Evolutionary conservation across 2,113 vertebrate species (phyloP).

Genomic region (Seriola aureovittata): DNA sequence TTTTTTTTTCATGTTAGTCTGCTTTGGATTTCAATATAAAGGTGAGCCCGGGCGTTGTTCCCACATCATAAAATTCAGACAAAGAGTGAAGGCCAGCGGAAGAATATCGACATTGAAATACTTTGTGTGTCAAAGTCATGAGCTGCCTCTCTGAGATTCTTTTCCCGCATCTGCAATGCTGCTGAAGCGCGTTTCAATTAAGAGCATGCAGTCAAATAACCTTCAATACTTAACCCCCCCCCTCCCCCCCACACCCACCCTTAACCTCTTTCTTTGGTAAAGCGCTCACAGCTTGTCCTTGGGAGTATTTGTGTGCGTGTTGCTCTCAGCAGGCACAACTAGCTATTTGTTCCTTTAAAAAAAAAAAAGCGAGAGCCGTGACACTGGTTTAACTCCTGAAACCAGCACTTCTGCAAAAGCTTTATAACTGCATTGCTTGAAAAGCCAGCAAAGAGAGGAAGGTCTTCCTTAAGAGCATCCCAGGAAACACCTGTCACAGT

Average conservation of each 20-base stretch:
- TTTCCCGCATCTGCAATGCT: conserved; percentile 39
- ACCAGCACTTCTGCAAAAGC: conserved; percentile 9
- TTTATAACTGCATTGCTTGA: conserved; percentile 33
- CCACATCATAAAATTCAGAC: conserved; percentile 13
- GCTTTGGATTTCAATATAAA: conserved; percentile 23
- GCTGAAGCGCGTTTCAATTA: conserved; percentile 35
- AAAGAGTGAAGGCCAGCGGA: conserved; percentile 17
- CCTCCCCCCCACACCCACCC: conserved; percentile 1
- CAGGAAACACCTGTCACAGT: conserved; percentile 65
- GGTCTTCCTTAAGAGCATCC: conserved; percentile 52
- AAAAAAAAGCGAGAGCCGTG: conserved; percentile 8
- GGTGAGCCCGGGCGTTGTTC: conserved; percentile 5
- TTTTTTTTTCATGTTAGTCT: not conserved
- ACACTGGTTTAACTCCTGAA: conserved; percentile 25
- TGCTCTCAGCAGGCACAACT: conserved; percentile 6
- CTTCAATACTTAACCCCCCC: conserved; percentile 13
- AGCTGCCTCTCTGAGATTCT: conserved; percentile 14
- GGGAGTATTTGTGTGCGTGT: conserved; percentile 24
- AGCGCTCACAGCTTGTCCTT: conserved; percentile 46
- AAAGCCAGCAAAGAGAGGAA: conserved; percentile 12
- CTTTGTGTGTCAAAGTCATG: conserved; percentile 36
- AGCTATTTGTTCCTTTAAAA: conserved; percentile 31
- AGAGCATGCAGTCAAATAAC: conserved; percentile 42
- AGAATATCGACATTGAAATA: conserved; percentile 33
- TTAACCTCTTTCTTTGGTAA: conserved; percentile 39